Percentiles rank a stretch among this genome's conserved stretches.
Conservation (phyloP, 2,797 vertebrate genomes). For the Myotis planiceps region DNA sequence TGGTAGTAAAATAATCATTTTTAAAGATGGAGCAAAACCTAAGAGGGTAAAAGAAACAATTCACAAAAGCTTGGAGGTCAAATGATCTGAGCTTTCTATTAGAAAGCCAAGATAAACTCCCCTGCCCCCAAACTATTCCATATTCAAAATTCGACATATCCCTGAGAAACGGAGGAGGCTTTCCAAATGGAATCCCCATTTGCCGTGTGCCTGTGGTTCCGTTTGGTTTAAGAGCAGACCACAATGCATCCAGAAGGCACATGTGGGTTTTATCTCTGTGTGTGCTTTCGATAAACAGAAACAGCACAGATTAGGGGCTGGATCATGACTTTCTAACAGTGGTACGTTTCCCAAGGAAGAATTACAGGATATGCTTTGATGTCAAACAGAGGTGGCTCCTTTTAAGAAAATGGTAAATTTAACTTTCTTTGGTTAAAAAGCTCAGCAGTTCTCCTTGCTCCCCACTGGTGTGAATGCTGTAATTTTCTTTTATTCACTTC, state of each 20-base stretch:
- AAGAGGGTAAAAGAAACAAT: conserved; percentile 23
- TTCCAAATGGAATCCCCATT: background rate
- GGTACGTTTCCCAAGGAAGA: conserved; percentile 67
- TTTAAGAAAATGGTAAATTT: conserved; percentile 81
- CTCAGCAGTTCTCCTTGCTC: conserved; percentile 79
- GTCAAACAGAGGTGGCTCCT: conserved; percentile 69
- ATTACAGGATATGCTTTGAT: conserved; percentile 69
- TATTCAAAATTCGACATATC: background rate
- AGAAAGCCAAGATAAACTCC: background rate
- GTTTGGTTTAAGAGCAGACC: background rate
- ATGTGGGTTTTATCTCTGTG: conserved; percentile 55
- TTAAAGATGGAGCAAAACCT: background rate
- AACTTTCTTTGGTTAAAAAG: conserved; percentile 85
- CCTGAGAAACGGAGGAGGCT: background rate
- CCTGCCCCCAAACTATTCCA: background rate
- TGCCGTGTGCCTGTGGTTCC: background rate
- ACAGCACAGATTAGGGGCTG: conserved; percentile 22
- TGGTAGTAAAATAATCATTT: background rate
- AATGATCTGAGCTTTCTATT: background rate
- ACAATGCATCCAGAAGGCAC: background rate
- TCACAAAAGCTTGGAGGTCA: background rate
- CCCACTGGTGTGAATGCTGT: conserved; percentile 79
- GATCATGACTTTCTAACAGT: background rate
- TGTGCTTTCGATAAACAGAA: conserved; percentile 67
- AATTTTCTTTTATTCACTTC: conserved; percentile 86